Percentiles rank a stretch among this genome's conserved stretches.
These are phyloP conservation scores for Clarias laeviceps DNA, from an alignment of 2,797 vertebrate genomes.

Conservation along the genomic window DNA sequence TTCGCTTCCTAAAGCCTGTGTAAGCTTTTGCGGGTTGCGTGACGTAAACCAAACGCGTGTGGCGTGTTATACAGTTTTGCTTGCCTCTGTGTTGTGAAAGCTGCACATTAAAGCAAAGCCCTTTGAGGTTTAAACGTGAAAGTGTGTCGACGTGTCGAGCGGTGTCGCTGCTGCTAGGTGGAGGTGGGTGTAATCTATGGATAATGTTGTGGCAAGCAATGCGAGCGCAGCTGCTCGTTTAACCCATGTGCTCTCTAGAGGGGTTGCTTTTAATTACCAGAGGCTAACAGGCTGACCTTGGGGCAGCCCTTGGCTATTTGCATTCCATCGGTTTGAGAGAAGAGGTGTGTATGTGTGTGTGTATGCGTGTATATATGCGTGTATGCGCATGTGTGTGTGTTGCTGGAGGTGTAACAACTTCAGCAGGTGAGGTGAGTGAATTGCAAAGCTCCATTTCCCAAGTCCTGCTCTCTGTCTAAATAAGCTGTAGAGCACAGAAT, in stretches of 20 bases:
- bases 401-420: constrained; percentile 43
- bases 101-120: not conserved
- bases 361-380: constrained; percentile 1
- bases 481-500: constrained; percentile 81
- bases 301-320: constrained; percentile 78
- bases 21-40: not conserved
- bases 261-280: constrained; percentile 91
- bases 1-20: constrained; percentile 9
- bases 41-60: not conserved
- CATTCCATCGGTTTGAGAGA: constrained; percentile 75
- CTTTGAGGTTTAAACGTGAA: constrained; percentile 29
- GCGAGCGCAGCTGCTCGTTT: constrained; percentile 76
- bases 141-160: constrained; percentile 57
- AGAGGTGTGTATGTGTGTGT: constrained; percentile 43
- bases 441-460: constrained; percentile 72
- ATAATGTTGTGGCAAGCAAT: constrained; percentile 72
- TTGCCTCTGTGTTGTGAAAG: not conserved
- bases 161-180: constrained; percentile 53
- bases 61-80: constrained; percentile 7
- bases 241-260: constrained; percentile 82
- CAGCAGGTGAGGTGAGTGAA: constrained; percentile 58
- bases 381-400: constrained; percentile 40
- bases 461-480: constrained; percentile 67
- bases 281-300: constrained; percentile 88
- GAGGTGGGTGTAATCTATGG: constrained; percentile 66